Evolutionary conservation across 2,113 vertebrate species (phyloP).

Genomic region (Zosterops borbonicus): DNA sequence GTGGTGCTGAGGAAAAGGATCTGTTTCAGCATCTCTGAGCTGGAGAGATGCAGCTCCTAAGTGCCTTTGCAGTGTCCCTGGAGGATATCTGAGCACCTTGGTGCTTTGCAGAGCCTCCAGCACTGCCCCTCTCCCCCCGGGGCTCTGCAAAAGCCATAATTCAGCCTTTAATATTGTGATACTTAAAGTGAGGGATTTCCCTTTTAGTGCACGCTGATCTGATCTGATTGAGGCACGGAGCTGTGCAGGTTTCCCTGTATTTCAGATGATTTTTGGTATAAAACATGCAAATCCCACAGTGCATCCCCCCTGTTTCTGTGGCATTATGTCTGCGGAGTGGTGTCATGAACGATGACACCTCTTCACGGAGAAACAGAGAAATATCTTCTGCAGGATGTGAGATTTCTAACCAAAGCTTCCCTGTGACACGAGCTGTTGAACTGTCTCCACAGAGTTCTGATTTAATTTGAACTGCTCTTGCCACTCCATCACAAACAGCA

Average conservation of each 20-base stretch:
- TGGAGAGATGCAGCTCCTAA: background rate
- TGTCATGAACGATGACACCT: background rate
- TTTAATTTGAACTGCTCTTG: constrained; percentile 9
- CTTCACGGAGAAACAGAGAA: background rate
- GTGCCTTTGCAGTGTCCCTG: background rate
- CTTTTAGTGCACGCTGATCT: background rate
- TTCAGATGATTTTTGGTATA: background rate
- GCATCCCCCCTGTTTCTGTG: background rate
- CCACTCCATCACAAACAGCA: background rate
- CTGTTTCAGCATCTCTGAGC: background rate
- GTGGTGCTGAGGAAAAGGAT: background rate
- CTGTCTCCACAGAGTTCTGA: constrained; percentile 12
- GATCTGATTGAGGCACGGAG: background rate
- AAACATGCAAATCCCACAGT: constrained; percentile 40
- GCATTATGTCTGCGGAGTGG: background rate
- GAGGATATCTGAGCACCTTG: background rate
- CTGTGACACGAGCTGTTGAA: constrained; percentile 31
- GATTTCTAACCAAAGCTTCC: background rate
- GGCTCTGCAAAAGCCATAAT: background rate
- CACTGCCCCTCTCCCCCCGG: background rate
- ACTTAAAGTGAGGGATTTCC: background rate
- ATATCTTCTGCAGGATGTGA: constrained; percentile 5
- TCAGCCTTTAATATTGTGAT: constrained; percentile 30
- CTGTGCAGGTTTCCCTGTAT: background rate
- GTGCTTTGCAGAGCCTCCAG: constrained; percentile 17